Percentiles rank a stretch among this genome's conserved stretches.
phyloP scores from a whole-genome alignment of 2,888 invertebrate species.

The Busseola fusca region DNA sequence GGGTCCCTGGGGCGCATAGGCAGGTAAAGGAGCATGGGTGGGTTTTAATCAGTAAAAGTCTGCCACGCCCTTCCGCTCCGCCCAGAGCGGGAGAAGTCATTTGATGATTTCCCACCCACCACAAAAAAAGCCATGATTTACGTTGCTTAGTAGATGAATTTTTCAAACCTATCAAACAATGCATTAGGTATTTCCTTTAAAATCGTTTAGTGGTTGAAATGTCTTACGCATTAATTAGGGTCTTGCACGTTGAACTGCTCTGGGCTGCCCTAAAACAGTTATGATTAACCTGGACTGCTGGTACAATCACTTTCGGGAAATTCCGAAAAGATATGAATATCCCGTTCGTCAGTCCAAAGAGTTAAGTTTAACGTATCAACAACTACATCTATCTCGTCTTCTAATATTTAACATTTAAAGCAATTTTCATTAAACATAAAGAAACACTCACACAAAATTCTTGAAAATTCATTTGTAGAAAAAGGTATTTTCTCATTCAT shows the following conservation, averaged over 20 bases:
- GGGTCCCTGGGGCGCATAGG: too few species aligned
- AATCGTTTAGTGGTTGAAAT: neutral
- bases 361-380: neutral
- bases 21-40: too few species aligned
- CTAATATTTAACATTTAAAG: constrained; percentile 19
- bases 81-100: too few species aligned
- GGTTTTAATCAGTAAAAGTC: too few species aligned
- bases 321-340: neutral
- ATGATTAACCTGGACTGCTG: neutral
- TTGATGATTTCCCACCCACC: too few species aligned
- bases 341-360: neutral
- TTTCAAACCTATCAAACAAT: neutral
- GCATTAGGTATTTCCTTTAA: neutral
- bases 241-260: neutral
- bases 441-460: constrained; percentile 36
- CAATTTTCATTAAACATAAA: constrained; percentile 43
- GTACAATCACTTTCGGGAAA: neutral
- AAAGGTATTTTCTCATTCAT: constrained; percentile 52
- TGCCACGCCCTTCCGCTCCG: too few species aligned
- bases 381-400: constrained; percentile 1
- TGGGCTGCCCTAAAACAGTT: too few species aligned
- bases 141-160: too few species aligned
- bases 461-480: constrained; percentile 48
- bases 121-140: too few species aligned
- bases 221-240: neutral